Percentiles rank a stretch among this genome's conserved stretches.
Evolutionary conservation across 2,888 invertebrate species (phyloP).

Genomic region (Pristionchus fissidentatus): DNA sequence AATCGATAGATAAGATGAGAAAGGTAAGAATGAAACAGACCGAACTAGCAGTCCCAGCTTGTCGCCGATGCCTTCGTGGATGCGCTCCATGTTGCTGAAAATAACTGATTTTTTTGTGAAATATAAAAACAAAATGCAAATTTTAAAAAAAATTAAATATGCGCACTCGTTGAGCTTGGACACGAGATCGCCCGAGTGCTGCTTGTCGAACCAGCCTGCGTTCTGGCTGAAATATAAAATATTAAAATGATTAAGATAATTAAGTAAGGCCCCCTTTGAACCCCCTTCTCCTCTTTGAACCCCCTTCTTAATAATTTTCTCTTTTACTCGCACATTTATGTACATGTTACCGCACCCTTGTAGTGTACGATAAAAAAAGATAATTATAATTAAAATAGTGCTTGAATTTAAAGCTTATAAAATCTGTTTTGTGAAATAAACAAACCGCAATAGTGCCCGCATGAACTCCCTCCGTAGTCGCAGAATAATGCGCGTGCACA

Average conservation of each 20-base stretch:
- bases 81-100: conserved; percentile 62
- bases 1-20: not conserved
- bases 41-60: conserved; percentile 68
- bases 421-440: too few relatives aligned
- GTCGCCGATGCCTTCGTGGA: conserved; percentile 69
- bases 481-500: conserved; percentile 65
- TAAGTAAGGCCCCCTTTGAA: too few relatives aligned
- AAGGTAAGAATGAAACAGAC: not conserved
- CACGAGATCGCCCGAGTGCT: conserved; percentile 65
- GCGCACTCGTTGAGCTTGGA: conserved; percentile 67
- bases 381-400: too few relatives aligned
- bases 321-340: too few relatives aligned
- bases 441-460: conserved; percentile 56
- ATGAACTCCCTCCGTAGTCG: conserved; percentile 61
- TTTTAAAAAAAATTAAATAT: conserved; percentile 20
- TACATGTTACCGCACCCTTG: too few relatives aligned
- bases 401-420: too few relatives aligned
- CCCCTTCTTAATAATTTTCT: too few relatives aligned
- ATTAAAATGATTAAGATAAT: too few relatives aligned
- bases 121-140: not conserved
- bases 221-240: conserved; percentile 55
- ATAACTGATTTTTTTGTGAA: not conserved
- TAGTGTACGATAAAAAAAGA: too few relatives aligned
- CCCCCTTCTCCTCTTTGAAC: too few relatives aligned
- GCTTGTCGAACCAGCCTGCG: conserved; percentile 69